phyloP scores from a whole-genome alignment of 1,140 invertebrate species.

The Doryteuthis pealeii region DNA sequence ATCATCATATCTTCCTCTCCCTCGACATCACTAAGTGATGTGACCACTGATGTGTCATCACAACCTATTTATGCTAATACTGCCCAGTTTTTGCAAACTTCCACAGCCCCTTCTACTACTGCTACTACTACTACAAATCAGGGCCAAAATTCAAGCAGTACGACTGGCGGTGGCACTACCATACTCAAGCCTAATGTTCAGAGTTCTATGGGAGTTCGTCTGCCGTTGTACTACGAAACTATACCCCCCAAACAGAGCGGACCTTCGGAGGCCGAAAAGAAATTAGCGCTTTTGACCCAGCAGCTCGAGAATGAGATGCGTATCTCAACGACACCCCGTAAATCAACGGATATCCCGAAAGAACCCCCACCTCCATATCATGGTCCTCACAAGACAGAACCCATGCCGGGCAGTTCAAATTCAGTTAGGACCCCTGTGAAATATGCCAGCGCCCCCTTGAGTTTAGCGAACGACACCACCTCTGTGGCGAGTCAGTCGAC shows the following conservation, averaged over 20 bases:
- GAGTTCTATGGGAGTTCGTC: slow-evolving; percentile 11
- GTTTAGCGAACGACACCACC: neutral
- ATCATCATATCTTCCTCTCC: slow-evolving; percentile 56
- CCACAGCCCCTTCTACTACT: neutral
- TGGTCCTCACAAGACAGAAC: slow-evolving; percentile 56
- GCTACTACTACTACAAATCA: too few species aligned
- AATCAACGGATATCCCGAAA: slow-evolving; percentile 31
- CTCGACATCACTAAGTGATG: slow-evolving; percentile 76
- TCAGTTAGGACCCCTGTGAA: slow-evolving; percentile 22
- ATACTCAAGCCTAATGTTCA: too few species aligned
- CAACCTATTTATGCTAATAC: slow-evolving; percentile 14
- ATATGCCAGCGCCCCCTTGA: slow-evolving; percentile 11
- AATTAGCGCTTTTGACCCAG: slow-evolving; percentile 59
- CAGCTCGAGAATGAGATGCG: slow-evolving; percentile 57
- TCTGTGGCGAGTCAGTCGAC: neutral
- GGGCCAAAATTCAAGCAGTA: too few species aligned
- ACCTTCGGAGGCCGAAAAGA: slow-evolving; percentile 57
- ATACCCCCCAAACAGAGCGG: slow-evolving; percentile 65
- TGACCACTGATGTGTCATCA: neutral
- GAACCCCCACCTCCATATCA: slow-evolving; percentile 57
- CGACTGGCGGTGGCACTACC: too few species aligned
- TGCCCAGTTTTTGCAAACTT: slow-evolving; percentile 2
- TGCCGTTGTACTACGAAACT: slow-evolving; percentile 79
- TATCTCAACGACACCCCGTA: slow-evolving; percentile 34
- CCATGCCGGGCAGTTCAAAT: slow-evolving; percentile 32